Base-by-base conservation (phyloP, 2,113 vertebrate species). In the Daubentonia madagascariensis region DNA sequence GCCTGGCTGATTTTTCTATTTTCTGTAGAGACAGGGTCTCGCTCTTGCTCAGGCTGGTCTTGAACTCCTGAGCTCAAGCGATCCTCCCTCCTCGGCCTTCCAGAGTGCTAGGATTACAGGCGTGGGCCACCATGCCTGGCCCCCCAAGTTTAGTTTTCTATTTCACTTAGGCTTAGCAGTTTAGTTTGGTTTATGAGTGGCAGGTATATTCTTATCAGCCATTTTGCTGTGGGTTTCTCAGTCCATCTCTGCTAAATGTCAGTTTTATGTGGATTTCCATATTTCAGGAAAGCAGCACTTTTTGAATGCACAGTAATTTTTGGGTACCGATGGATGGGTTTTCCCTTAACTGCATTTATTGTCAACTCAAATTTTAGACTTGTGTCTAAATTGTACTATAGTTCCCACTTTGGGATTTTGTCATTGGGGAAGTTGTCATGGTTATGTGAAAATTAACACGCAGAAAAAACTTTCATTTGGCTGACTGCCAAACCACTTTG, bases 391-490 rank as follows among this genome's bases (percentile, higher is more conserved):
- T 84, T 70, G 73, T 70, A 96, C 89, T 52, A 8, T 48, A 25
- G 68, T 40, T 93, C 93, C 96, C 83, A 70, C 50, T 61, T 45
- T 85, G 78, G 96, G 93, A 89, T 85, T 91, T 87, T 75, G 86
- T 93, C 80, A 52, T 20, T 73, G 73, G 92, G 91, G 73, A 94
- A 89, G 30, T 86, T 96, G 83, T 95, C 78, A 89, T 80, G 67
- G 89, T 89, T 96, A 70, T 80, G 28, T 85, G 86, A 91, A 83
- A 94, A 97, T 93, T 94, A 93, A 91, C 91, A 84, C 80, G 72
- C 85, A 93, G 73, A 59, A 89, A 85, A 97, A 79, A 81, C 40
- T 79, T 81, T 70, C 32, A 75, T 50, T 73, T 98, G 97, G 95
- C 95, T 65, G 83, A 43, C 73, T 87, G 89, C 96, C 97, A 86